phyloP scores from a whole-genome alignment of 2,113 vertebrate genomes.

The Agapornis roseicollis region DNA sequence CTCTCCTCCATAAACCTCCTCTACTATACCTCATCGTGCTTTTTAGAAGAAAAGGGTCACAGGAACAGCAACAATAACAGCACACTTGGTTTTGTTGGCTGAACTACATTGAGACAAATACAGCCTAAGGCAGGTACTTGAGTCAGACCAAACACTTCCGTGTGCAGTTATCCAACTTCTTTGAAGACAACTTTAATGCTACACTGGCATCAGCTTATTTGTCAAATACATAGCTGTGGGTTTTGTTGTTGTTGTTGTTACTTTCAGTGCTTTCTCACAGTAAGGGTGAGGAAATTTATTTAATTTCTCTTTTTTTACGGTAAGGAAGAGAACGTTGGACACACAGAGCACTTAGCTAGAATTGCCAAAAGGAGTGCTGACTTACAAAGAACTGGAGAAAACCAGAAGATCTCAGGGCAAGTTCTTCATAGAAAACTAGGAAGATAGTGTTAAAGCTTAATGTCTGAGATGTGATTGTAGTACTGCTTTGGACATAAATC shows the following conservation, averaged over 20 bases:
- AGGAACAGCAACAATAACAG: neutral
- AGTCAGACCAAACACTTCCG: neutral
- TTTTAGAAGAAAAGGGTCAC: neutral
- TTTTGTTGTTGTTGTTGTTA: neutral
- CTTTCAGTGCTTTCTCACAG: neutral
- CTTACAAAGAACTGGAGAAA: conserved; percentile 87
- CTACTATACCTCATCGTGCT: neutral
- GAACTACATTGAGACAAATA: neutral
- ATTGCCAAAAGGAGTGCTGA: conserved; percentile 79
- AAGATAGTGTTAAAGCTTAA: neutral
- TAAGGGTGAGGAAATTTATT: neutral
- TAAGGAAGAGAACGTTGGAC: conserved; percentile 85
- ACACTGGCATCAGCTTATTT: neutral
- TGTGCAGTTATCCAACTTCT: neutral
- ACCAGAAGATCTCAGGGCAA: conserved; percentile 76
- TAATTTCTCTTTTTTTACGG: conserved; percentile 60
- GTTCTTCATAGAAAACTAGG: conserved; percentile 78
- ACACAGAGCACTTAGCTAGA: conserved; percentile 72
- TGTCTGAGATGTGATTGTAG: neutral
- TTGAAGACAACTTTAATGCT: neutral
- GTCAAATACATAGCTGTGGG: neutral
- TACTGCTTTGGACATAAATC: neutral
- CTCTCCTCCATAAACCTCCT: neutral
- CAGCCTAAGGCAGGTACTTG: neutral
- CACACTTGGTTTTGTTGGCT: neutral